Evolutionary conservation across 2,888 invertebrate species (phyloP).

Genomic region (Exocentrus adspersus): DNA sequence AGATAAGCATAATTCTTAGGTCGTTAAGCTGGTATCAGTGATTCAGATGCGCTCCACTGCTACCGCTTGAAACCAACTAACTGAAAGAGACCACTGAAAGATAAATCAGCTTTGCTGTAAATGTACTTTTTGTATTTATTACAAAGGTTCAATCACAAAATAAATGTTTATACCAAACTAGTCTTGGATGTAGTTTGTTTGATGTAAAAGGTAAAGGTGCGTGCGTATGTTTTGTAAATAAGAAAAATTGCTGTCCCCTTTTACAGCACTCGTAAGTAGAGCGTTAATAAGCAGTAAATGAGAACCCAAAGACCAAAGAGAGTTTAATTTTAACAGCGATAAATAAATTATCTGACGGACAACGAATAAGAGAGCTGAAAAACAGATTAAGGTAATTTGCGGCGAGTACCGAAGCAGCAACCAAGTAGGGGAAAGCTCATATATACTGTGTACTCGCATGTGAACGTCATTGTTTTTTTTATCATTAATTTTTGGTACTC

Average conservation of each 20-base stretch:
- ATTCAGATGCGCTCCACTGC: neutral
- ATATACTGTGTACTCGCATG: neutral
- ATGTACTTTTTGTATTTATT: too few relatives aligned
- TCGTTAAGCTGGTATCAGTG: neutral
- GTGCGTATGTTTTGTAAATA: too few relatives aligned
- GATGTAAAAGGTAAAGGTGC: too few relatives aligned
- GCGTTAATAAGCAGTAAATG: neutral
- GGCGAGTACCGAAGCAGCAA: neutral
- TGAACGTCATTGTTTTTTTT: slow-evolving; percentile 12
- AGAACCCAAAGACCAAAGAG: neutral
- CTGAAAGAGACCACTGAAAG: neutral
- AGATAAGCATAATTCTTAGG: slow-evolving; percentile 7
- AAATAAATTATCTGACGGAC: neutral
- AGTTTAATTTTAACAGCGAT: neutral
- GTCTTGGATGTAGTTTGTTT: too few relatives aligned
- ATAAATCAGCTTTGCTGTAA: neutral
- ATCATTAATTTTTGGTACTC: neutral
- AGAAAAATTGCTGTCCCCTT: neutral
- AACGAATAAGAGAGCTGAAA: neutral
- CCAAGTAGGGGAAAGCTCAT: slow-evolving; percentile 1
- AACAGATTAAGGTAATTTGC: slow-evolving; percentile 2
- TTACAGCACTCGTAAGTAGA: neutral
- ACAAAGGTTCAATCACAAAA: too few relatives aligned
- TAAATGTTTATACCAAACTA: too few relatives aligned
- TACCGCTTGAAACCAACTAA: neutral